These are phyloP conservation scores for Morpho deidamia DNA, from an alignment of 2,888 invertebrate species.

Conservation along the genomic window DNA sequence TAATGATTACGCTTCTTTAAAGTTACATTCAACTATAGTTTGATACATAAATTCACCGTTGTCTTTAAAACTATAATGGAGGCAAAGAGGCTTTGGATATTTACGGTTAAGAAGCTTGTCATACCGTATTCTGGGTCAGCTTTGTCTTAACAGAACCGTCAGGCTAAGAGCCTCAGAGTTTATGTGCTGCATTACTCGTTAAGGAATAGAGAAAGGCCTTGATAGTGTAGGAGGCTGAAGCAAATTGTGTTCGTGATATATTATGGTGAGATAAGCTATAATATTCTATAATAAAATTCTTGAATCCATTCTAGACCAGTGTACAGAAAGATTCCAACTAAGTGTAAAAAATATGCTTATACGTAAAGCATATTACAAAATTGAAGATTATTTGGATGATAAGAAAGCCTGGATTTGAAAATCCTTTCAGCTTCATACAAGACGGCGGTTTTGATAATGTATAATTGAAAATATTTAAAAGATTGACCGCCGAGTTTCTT, in stretches of 20 bases:
- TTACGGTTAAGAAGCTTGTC: slow-evolving; percentile 11
- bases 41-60: not conserved
- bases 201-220: slow-evolving; percentile 3
- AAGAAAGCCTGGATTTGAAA: no score
- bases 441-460: no score
- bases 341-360: no score
- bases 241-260: not conserved
- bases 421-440: no score
- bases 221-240: not conserved
- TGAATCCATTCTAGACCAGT: no score
- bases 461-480: no score
- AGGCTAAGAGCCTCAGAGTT: slow-evolving; percentile 16
- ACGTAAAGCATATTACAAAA: no score
- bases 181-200: slow-evolving; percentile 19
- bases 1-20: not conserved
- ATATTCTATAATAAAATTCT: no score
- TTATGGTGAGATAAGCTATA: no score
- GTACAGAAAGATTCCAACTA: no score
- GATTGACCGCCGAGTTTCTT: no score
- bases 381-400: no score
- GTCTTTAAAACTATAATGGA: not conserved
- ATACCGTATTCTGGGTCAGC: slow-evolving; percentile 15
- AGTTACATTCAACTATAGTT: not conserved
- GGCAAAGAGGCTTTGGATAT: not conserved
- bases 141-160: slow-evolving; percentile 9